Base-by-base conservation (phyloP, 2,888 invertebrate genomes). In the Apamea monoglypha region DNA sequence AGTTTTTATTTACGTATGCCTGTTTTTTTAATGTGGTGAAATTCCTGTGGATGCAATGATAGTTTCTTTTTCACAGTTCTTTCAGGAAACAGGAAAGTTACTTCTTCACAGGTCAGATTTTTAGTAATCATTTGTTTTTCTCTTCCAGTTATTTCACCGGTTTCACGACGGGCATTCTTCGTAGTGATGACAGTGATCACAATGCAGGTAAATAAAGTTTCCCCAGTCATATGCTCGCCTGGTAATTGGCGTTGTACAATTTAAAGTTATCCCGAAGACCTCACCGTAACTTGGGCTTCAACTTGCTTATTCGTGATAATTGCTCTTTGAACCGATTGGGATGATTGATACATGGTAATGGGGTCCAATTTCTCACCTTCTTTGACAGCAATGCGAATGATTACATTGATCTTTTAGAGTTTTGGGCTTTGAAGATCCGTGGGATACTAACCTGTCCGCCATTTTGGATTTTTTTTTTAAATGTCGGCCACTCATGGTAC, bases 111-210 rank as follows among this genome's bases (percentile, higher is more conserved):
- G 0, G 8, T 53, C 32, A 56, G 8, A 25, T 47, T 69, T 25
- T 56, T 32, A 32, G 0, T 32, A 5, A 8, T 29, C 0, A 25
- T n/a, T 36, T 44, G 5, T 18, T 18, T 12, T 70, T 70, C 16
- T 83, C 7, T 91, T 92, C 21, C 92, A 95, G 95, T 94, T 69
- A 76, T 88, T 0, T 93, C 95, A 0, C 91, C 93, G 0, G 85
- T 93, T 2, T 94, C 95, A 1, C 89, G 92, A 2, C 91, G 93
- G 0, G 95, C 93, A 0, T 94, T 95, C 71, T 80, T 91, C 2
- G 92, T 97, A 72, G 93, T 97, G 29, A 92, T 92, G 4, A 89
- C 91, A 2, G 87, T 91, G 0, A 87, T 96, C 0, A 87, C 93
- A 40, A 78, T 93, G 74, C 96, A 96, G 93, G 96, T 96, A 91